Base-by-base conservation (phyloP, 2,113 vertebrate genomes). In the Leuciscus idus region DNA sequence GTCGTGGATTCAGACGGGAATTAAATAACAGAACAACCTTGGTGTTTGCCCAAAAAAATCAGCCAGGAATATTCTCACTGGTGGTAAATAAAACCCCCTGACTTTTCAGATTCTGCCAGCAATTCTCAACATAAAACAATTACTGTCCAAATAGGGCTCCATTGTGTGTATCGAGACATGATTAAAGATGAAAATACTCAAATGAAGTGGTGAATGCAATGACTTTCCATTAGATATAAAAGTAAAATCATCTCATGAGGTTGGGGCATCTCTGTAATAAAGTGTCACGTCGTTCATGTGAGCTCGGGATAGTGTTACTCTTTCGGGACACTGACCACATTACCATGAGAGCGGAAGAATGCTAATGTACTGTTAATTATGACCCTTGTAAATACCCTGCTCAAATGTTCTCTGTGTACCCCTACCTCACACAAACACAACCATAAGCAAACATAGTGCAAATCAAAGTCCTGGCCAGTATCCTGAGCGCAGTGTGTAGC, bases 281-380 rank as follows among this genome's bases (percentile, higher is more conserved):
- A 93, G 93, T 76, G 81, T 83, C 48, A 39, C 93, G 85, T 90
- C 13, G 83, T 88, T 88, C 84, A 57, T 93, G 94, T 95, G 93
- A 93, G 88, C 86, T 88, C 86, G 88, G 92, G 86, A 81, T 91
- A 89, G 90, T 87, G 23, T 93, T 92, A 93, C 92, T 84, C 91
- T 91, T 4, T 93, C 91, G 93, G 93, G 91, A 95, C 92, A 89
- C 88, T 84, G 89, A 89, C 74, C 89, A 88, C 89, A 85, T 91
- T 91, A 92, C 89, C 92, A 92, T 81, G 89, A 92, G 48, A 86
- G 81, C 17, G 62, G 43, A 73, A 28, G 57, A 87, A 83, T 91
- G 73, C 88, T 93, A 94, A 93, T 93, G 88, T 90, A 88, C 93
- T 82, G 93, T 91, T 96, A 95, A 95, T 94, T 95, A 92, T 93